Conservation (phyloP, 2,888 invertebrate species). For the Cyclophora punctaria region DNA sequence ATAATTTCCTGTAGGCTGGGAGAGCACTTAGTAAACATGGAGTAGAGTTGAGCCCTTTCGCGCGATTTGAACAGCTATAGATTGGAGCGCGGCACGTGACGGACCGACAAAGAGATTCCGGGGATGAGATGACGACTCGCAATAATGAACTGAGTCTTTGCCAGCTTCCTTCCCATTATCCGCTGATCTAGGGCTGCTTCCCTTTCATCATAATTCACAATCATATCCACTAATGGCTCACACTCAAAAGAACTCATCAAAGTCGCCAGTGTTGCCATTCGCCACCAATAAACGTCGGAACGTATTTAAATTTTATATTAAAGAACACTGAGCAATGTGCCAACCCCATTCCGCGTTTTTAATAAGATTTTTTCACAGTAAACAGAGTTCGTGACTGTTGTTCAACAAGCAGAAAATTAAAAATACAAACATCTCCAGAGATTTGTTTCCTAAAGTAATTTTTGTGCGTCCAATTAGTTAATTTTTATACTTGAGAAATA, state of each 20-base stretch:
- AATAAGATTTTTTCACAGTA: constrained; percentile 44
- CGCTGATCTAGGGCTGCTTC: constrained; percentile 30
- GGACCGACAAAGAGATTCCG: constrained; percentile 50
- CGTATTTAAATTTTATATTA: constrained; percentile 20
- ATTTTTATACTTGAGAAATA: constrained; percentile 15
- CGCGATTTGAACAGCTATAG: constrained; percentile 39
- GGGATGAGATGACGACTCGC: constrained; percentile 37
- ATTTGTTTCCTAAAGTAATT: constrained; percentile 39
- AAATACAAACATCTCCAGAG: constrained; percentile 45
- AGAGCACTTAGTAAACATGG: constrained; percentile 26
- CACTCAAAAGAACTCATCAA: not conserved
- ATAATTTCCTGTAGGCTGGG: constrained; percentile 20
- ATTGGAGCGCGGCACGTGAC: constrained; percentile 41
- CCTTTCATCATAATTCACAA: constrained; percentile 40
- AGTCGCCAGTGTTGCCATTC: too few species aligned
- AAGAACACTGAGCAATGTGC: constrained; percentile 23
- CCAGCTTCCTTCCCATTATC: constrained; percentile 36
- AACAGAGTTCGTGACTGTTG: constrained; percentile 51
- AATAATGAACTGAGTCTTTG: constrained; percentile 48
- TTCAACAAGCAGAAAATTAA: constrained; percentile 61
- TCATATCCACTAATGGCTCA: constrained; percentile 31
- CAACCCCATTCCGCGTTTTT: constrained; percentile 41
- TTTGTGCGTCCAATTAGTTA: constrained; percentile 39
- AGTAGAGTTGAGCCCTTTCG: constrained; percentile 27
- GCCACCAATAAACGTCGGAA: constrained; percentile 17